Evolutionary conservation across 2,888 invertebrate genomes (phyloP), one percentile per base, ranked within the genome.

Genomic region (Heteromyza rotundicornis): DNA sequence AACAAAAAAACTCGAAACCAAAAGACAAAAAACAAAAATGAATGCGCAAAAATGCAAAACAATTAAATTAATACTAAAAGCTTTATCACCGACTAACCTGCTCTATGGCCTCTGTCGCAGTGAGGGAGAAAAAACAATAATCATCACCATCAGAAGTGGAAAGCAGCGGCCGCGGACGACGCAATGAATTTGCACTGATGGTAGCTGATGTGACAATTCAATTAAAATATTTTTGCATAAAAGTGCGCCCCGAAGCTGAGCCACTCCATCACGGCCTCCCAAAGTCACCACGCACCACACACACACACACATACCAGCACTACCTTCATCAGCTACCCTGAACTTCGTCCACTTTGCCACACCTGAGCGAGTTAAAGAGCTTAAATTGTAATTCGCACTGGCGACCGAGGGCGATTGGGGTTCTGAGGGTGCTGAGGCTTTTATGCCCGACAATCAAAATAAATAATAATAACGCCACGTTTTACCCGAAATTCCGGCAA

Each of bases 191-290:
- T 47, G 20, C 14, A 19, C 3, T 47, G 47, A 3, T 3, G 12
- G 3, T 3, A 14, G 47, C 5, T 47, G 17, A 47, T 20, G 20
- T 73, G 75, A 75, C 74, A 71, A 75, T 75, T 75, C 75, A 73
- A 75, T 73, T 75, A 75, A 73, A 71, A 73, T 73, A 75, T 70
- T 72, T 72, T 67, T 67, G 64, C 71, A 73, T 50, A 67, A 68
- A 64, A 69, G 5, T 14, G 12, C n/a, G 10, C 12, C 40, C 27
- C 27, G 10, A 40, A 40, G 14, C 40, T 3, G 40, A 10, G n/a
- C 14, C 32, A 32, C 5, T 5, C 32, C 32, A 12, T 12, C 12
- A 12, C 5, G 7, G 32, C 32, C 32, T 5, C 12, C 7, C 7
- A 32, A 32, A 40, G n/a, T 40, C 16, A 3, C 40, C 3, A 5